Percentiles rank a stretch among this genome's conserved stretches.
phyloP scores from a whole-genome alignment of 1,140 invertebrate genomes.

The Platyura marginata region DNA sequence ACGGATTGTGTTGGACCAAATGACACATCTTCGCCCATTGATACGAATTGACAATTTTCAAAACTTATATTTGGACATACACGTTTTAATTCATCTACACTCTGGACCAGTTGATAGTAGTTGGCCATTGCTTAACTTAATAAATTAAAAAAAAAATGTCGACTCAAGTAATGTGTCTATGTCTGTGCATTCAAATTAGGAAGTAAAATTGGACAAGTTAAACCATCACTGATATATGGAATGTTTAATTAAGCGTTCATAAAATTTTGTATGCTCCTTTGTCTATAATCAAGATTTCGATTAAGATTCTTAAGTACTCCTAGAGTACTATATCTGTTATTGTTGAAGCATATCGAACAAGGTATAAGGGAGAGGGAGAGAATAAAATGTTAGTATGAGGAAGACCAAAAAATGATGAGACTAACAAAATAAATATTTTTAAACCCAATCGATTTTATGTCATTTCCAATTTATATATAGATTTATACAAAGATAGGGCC shows the following conservation, averaged over 20 bases:
- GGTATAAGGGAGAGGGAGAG: background rate
- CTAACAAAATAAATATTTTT: no score
- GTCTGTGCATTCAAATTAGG: background rate
- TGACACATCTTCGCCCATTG: background rate
- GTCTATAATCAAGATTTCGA: background rate
- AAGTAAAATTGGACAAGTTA: background rate
- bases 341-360: background rate
- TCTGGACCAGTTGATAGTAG: slow-evolving; percentile 3
- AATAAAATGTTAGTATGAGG: background rate
- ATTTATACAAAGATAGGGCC: no score
- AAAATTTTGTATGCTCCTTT: background rate
- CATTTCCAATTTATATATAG: no score
- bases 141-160: background rate
- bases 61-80: slow-evolving; percentile 3
- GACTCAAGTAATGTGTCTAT: background rate
- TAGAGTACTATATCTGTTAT: background rate
- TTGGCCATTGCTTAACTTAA: slow-evolving; percentile 1
- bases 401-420: background rate
- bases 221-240: background rate
- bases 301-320: background rate
- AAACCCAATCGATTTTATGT: no score
- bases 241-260: background rate
- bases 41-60: slow-evolving; percentile 3
- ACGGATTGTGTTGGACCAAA: slow-evolving; percentile 5
- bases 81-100: slow-evolving; percentile 1